Evolutionary conservation across 2,113 vertebrate genomes (phyloP), one percentile per base, ranked within the genome.

Genomic region (Sceloporus undulatus): DNA sequence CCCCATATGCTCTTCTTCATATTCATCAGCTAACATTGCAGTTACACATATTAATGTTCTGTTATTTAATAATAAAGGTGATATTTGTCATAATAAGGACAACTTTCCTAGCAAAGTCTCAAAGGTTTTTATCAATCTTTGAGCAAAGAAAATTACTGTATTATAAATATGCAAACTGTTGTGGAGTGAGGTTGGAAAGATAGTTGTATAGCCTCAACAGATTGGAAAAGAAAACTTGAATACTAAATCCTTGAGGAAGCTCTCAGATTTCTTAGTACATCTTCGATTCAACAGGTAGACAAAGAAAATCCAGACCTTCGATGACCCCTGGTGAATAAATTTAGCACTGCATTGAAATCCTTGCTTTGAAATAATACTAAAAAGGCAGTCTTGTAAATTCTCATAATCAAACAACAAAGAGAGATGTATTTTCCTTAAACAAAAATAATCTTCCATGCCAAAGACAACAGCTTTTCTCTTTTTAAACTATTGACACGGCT

Each of bases 291-390:
- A 95, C 90, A 93, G 85, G 84, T 27, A 96, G 94, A 96, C 95
- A 97, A 97, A 96, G 94, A 94, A 96, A 97, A 96, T 94, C 82
- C 96, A 97, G 96, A 97, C 97, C 97, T 97, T 97, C 96, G 97
- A 97, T 97, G 97, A 97, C 97, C 97, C 97, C 97, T 97, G 96
- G 96, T 97, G 97, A 97, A 97, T 94, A 96, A 97, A 97, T 83
- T 94, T 93, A 96, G 97, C 97, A 97, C 96, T 97, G 97, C 97
- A 97, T 95, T 95, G 95, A 92, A 92, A 93, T 90, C 81, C 48
- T 54, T 94, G 82, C 85, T 81, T 16, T 87, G 66, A 80, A 87
- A 84, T 87, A 5, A 54, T 40, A 85, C 71, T 88, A 59, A 52
- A 76, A 90, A 80, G 77, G 81, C 0, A 93, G 40, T 62, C 74